A percentile compares a stretch with the other conserved stretches of the same genome.
These are phyloP conservation scores for Pseudomyrmex gracilis DNA, from an alignment of 1,140 invertebrate genomes.

Conservation along the genomic window DNA sequence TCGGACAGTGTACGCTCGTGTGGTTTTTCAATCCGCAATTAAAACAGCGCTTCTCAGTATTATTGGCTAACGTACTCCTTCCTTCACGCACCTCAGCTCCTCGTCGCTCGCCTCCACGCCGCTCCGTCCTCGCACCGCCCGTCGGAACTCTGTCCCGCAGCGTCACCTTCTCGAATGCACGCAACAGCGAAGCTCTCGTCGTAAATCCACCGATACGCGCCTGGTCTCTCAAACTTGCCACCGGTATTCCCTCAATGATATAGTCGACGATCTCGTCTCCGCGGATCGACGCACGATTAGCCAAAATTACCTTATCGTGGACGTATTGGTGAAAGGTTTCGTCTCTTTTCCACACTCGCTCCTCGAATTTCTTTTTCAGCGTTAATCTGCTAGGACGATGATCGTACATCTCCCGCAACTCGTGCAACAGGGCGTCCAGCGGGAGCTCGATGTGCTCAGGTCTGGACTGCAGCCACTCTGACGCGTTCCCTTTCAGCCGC, in stretches of 20 bases:
- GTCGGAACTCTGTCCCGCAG: not conserved
- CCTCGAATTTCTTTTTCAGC: not conserved
- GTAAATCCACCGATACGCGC: not conserved
- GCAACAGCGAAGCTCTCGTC: too few species aligned
- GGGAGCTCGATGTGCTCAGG: slow-evolving; percentile 6
- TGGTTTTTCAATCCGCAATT: slow-evolving; percentile 32
- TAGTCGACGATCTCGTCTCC: slow-evolving; percentile 20
- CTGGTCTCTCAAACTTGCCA: slow-evolving; percentile 3
- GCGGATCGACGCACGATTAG: not conserved
- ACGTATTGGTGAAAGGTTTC: slow-evolving; percentile 7
- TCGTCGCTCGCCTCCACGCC: not conserved
- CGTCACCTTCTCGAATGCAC: not conserved
- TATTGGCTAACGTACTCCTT: not conserved
- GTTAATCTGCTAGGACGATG: not conserved
- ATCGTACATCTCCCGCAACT: not conserved
- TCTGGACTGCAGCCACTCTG: slow-evolving; percentile 9
- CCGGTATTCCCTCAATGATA: slow-evolving; percentile 23
- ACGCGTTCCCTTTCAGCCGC: slow-evolving; percentile 19
- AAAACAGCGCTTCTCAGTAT: slow-evolving; percentile 11
- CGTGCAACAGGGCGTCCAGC: not conserved
- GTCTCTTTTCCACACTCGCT: not conserved
- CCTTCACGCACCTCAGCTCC: not conserved
- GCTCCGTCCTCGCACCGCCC: not conserved
- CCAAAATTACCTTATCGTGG: slow-evolving; percentile 16
- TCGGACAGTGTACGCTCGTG: not conserved